These are phyloP conservation scores for Drosophila kokeensis DNA, from an alignment of 2,888 invertebrate genomes.

Conservation along the genomic window DNA sequence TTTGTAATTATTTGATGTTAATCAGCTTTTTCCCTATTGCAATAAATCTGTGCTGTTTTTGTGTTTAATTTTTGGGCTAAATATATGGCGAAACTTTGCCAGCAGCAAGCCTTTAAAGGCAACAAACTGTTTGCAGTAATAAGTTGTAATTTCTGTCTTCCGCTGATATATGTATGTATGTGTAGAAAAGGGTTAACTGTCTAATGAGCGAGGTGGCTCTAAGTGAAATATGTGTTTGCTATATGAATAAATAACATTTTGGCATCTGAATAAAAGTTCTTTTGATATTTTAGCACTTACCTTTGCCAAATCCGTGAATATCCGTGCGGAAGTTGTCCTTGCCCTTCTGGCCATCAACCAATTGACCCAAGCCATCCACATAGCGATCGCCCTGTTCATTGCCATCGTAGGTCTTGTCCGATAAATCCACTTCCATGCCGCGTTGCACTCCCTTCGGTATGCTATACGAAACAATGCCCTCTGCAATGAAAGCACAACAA, in stretches of 20 bases:
- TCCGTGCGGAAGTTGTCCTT: conserved; percentile 90
- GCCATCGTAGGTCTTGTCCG: conserved; percentile 93
- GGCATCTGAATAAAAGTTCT: not conserved
- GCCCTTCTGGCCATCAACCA: conserved; percentile 91
- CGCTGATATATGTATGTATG: not conserved
- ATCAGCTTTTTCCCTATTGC: conserved; percentile 71
- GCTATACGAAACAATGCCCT: conserved; percentile 91
- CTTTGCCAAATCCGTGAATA: conserved; percentile 89
- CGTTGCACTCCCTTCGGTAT: conserved; percentile 91
- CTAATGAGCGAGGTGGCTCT: conserved; percentile 29
- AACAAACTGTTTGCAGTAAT: conserved; percentile 15
- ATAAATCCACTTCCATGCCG: conserved; percentile 90
- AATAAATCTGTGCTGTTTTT: conserved; percentile 58
- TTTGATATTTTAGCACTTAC: conserved; percentile 83
- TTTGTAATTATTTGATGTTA: conserved; percentile 83
- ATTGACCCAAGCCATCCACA: conserved; percentile 91
- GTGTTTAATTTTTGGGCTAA: conserved; percentile 6
- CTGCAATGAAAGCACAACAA: conserved; percentile 85
- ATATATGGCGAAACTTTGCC: conserved; percentile 55
- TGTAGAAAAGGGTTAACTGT: conserved; percentile 20
- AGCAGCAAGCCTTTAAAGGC: conserved; percentile 13
- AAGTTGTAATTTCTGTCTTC: conserved; percentile 3
- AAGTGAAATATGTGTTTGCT: conserved; percentile 16
- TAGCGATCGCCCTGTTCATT: conserved; percentile 88
- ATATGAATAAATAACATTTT: not conserved